Percentiles rank a stretch among this genome's conserved stretches.
Conservation (phyloP, 2,113 vertebrate genomes). For the Egretta garzetta region DNA sequence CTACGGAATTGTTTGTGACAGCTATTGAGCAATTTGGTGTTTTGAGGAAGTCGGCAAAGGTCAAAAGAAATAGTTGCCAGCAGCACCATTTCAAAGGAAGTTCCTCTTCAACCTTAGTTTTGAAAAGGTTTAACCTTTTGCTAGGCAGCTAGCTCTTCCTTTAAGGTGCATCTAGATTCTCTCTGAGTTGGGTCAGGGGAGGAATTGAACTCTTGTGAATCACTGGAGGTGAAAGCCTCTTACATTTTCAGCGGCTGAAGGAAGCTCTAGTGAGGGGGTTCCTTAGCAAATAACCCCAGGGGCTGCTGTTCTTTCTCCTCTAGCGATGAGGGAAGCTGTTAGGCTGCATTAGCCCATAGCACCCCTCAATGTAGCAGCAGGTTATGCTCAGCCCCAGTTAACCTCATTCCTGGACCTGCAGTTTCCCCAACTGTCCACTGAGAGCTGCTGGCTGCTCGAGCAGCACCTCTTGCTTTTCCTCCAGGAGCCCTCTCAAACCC, state of each 20-base stretch:
- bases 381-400: background rate
- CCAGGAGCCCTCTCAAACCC: background rate
- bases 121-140: background rate
- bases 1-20: background rate
- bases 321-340: background rate
- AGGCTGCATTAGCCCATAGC: background rate
- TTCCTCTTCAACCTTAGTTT: background rate
- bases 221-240: background rate
- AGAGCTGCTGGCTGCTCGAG: background rate
- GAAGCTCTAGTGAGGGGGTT: background rate
- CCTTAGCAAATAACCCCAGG: background rate
- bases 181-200: background rate
- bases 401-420: rapidly evolving
- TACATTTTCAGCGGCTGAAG: background rate
- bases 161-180: background rate
- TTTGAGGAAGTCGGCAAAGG: background rate
- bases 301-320: background rate
- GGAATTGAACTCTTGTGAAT: background rate
- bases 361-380: background rate
- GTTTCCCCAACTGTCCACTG: background rate
- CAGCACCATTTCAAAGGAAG: background rate
- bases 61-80: background rate
- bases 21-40: background rate
- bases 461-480: background rate
- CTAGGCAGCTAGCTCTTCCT: background rate